These are phyloP conservation scores for Drosophila pseudoobscura DNA, from an alignment of 1,140 invertebrate species.

Conservation along the genomic window DNA sequence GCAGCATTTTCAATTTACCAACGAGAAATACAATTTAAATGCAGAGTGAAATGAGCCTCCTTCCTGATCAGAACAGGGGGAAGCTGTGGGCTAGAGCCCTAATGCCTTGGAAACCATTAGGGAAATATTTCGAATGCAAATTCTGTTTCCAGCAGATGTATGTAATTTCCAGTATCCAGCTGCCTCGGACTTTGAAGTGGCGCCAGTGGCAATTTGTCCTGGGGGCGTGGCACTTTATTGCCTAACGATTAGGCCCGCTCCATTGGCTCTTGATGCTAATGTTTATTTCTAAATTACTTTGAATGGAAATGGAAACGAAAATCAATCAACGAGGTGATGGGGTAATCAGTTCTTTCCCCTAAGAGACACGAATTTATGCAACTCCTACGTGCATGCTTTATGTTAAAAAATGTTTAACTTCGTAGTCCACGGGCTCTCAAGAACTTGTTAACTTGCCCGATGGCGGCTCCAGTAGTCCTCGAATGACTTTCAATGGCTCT, in stretches of 20 bases:
- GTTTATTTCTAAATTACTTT: slow-evolving; percentile 49
- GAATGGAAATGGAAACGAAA: slow-evolving; percentile 13
- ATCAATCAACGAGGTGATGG: slow-evolving; percentile 25
- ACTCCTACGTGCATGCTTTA: background rate
- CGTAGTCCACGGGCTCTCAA: slow-evolving; percentile 15
- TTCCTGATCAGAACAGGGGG: slow-evolving; percentile 3
- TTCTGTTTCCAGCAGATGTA: slow-evolving; percentile 32
- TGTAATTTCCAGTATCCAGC: slow-evolving; percentile 34
- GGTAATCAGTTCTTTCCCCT: too few species aligned
- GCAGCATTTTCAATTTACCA: slow-evolving; percentile 4
- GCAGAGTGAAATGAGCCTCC: slow-evolving; percentile 29
- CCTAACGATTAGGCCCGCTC: slow-evolving; percentile 35
- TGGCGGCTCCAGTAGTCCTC: background rate
- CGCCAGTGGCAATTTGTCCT: slow-evolving; percentile 35
- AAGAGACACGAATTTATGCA: background rate
- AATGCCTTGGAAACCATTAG: slow-evolving; percentile 45
- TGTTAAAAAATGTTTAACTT: slow-evolving; percentile 13
- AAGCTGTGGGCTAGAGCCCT: slow-evolving; percentile 12
- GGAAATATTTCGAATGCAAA: slow-evolving; percentile 47
- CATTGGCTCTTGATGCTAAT: slow-evolving; percentile 31
- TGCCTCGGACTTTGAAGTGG: slow-evolving; percentile 35
- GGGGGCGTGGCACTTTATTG: slow-evolving; percentile 38
- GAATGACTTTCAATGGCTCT: slow-evolving; percentile 1
- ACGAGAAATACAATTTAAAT: slow-evolving; percentile 46
- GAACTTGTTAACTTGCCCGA: background rate